Percentiles rank a stretch among this genome's conserved stretches.
Conservation (phyloP, 2,113 vertebrate species). For the Acrocephalus arundinaceus region DNA sequence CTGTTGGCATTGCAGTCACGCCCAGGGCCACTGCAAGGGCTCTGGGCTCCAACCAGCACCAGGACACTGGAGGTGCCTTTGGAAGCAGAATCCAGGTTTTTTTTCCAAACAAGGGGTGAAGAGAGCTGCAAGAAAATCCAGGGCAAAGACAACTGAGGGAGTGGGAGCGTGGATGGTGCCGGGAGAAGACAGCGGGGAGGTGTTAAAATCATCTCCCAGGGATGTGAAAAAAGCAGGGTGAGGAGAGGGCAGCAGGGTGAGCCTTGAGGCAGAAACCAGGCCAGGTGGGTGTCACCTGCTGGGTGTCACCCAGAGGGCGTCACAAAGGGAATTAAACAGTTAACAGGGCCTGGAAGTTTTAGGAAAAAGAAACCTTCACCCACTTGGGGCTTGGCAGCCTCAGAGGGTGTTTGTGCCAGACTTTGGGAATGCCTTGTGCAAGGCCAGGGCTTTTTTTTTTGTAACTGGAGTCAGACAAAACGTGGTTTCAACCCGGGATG, state of each 20-base stretch:
- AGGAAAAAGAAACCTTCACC: slow-evolving; percentile 15
- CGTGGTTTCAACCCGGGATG: accelerated
- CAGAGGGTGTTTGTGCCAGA: not conserved
- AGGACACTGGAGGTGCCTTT: accelerated
- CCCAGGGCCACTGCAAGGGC: not conserved
- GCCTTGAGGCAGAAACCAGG: not conserved
- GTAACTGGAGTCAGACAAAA: not conserved
- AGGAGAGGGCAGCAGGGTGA: not conserved
- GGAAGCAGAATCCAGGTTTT: not conserved
- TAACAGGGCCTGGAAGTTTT: not conserved
- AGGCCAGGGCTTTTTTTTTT: slow-evolving; percentile 10
- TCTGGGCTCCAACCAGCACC: not conserved
- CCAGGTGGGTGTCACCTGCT: not conserved
- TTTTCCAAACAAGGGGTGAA: not conserved
- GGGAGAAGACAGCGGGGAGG: not conserved
- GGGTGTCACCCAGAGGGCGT: not conserved
- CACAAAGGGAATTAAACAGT: not conserved
- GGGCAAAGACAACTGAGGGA: not conserved
- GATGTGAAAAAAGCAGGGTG: not conserved
- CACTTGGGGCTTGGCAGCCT: slow-evolving; percentile 5
- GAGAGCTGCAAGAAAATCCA: not conserved
- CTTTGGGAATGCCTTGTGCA: not conserved
- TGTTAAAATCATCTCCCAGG: not conserved
- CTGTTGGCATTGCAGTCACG: slow-evolving; percentile 25
- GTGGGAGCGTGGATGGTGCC: not conserved